phyloP scores from a whole-genome alignment of 2,888 invertebrate genomes.

The Spilarctia lutea region DNA sequence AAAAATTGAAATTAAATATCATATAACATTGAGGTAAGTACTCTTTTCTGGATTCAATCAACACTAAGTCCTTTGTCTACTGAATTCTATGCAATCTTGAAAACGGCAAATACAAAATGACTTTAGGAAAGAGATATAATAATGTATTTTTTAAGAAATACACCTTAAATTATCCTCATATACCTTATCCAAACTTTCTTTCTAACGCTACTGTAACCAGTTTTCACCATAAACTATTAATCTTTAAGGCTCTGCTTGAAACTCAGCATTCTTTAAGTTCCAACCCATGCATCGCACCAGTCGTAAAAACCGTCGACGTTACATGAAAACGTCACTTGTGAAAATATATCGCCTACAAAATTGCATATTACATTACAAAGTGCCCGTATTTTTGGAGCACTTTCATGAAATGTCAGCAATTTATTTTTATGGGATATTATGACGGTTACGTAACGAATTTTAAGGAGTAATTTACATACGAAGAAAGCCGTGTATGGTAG shows the following conservation, averaged over 20 bases:
- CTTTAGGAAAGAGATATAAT: background rate
- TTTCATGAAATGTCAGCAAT: constrained; percentile 51
- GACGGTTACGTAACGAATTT: constrained; percentile 26
- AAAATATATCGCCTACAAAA: constrained; percentile 54
- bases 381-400: constrained; percentile 49
- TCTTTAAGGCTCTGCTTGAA: constrained; percentile 28
- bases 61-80: background rate
- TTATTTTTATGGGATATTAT: constrained; percentile 53
- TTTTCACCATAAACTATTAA: constrained; percentile 29
- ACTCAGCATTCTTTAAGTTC: constrained; percentile 31
- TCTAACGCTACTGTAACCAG: background rate
- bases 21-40: too few relatives aligned
- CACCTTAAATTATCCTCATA: background rate
- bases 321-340: constrained; percentile 43
- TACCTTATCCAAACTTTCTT: background rate
- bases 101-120: background rate
- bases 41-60: background rate
- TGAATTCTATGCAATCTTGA: too few relatives aligned
- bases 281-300: constrained; percentile 24
- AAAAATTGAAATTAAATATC: too few relatives aligned
- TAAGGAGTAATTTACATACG: constrained; percentile 18
- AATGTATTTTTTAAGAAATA: background rate
- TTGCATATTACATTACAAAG: constrained; percentile 57
- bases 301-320: constrained; percentile 36
- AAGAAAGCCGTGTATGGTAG: background rate